Evolutionary conservation across 2,888 invertebrate species (phyloP).

Genomic region (Saturnia pavonia): DNA sequence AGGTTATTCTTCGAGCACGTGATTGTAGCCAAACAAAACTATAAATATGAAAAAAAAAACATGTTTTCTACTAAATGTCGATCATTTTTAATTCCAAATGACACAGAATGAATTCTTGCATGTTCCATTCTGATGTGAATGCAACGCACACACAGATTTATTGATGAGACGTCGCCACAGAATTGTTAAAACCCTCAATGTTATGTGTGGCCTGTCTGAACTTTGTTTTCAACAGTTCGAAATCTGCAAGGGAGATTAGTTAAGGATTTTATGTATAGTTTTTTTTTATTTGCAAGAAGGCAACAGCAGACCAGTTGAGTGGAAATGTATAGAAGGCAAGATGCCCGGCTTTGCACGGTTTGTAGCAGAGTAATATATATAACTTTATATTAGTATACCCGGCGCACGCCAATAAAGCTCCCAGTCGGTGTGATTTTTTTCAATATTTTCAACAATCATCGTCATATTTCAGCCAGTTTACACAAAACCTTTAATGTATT

Average conservation of each 20-base stretch:
- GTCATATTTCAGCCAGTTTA: no score
- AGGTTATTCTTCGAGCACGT: not conserved
- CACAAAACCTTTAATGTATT: no score
- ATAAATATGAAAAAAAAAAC: not conserved
- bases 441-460: no score
- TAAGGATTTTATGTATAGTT: no score
- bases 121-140: not conserved
- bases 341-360: no score
- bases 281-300: no score
- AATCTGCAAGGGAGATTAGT: not conserved
- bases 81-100: not conserved
- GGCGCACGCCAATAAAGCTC: no score
- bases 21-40: not conserved
- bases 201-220: not conserved
- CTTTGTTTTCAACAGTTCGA: not conserved
- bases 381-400: no score
- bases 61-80: not conserved
- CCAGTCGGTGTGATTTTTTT: no score
- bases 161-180: slow-evolving; percentile 15
- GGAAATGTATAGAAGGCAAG: no score
- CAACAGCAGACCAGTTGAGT: no score
- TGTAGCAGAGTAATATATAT: no score
- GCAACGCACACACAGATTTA: slow-evolving; percentile 19
- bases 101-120: slow-evolving; percentile 4
- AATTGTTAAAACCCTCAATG: slow-evolving; percentile 11